Conservation (phyloP, 2,113 vertebrate species). For the Cebidichthys violaceus region DNA sequence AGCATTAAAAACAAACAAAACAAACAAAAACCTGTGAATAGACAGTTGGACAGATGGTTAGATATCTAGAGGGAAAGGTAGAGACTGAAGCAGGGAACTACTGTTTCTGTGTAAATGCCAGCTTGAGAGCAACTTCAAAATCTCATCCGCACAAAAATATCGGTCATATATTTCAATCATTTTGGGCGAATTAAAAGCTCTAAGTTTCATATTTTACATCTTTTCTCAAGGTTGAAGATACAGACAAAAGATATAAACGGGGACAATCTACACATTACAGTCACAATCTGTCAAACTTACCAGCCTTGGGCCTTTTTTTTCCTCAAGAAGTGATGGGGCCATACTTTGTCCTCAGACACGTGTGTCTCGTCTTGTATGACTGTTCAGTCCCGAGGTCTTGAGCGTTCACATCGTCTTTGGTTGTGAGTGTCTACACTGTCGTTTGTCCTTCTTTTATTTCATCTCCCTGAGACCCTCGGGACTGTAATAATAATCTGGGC, state of each 20-base stretch:
- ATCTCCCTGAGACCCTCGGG: conserved; percentile 21
- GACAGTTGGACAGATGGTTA: neutral
- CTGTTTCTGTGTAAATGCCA: neutral
- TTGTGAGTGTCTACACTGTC: conserved; percentile 25
- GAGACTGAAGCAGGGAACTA: too few relatives aligned
- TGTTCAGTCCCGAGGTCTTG: conserved; percentile 37
- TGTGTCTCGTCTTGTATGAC: conserved; percentile 38
- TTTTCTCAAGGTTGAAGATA: conserved; percentile 1
- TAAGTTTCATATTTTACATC: neutral
- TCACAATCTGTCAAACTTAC: conserved; percentile 51
- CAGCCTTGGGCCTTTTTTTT: conserved; percentile 27
- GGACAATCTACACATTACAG: conserved; percentile 27
- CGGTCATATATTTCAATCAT: neutral
- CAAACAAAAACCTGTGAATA: neutral
- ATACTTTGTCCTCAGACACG: conserved; percentile 45
- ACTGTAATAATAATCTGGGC: conserved; percentile 47
- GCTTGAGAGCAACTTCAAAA: neutral
- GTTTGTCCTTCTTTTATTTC: conserved; percentile 39
- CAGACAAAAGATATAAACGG: conserved; percentile 12
- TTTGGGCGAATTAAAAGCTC: neutral
- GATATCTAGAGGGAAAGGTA: too few relatives aligned
- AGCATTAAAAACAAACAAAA: neutral
- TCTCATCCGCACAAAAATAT: neutral
- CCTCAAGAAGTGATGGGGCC: conserved; percentile 26
- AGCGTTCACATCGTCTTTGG: conserved; percentile 11